Base-by-base conservation (phyloP, 2,888 invertebrate species). In the Cremastinae sp. region DNA sequence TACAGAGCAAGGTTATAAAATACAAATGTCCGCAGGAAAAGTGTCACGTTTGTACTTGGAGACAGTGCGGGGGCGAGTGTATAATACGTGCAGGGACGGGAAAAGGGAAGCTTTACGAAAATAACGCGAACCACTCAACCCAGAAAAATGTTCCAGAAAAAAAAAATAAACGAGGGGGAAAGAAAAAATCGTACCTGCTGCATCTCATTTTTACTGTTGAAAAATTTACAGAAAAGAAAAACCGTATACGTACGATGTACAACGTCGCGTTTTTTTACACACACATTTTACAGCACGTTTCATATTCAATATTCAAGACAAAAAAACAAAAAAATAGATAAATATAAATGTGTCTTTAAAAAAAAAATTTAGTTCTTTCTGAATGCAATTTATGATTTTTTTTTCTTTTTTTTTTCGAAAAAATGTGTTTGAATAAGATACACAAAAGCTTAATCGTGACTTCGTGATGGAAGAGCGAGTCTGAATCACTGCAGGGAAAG, bases 81-180 rank as follows among this genome's bases (percentile, higher is more conserved):
- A 28, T 28, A 10, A 28, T 14, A 4, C 34, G 54, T 45, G 0
- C 3, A 66, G 38, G 45, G 45, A 8, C 38, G 28, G 0, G 68
- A 20, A 54, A 38, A 20, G 49, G 47, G 62, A 10, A 56, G 64
- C 53, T 58, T 45, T 47, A 12, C 51, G 64, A 28, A 65, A 64
- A 70, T 65, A 75, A 75, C 53, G 70, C 59, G 51, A 36, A 58
- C 51, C 59, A 70, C 70, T 70, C 64, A 70, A 75, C 70, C 69
- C 59, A 65, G 59, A 75, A 70, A 74, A 62, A 38, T 56, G 41
- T 56, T 65, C 47, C 41, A 68, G 61, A 73, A 74, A 74, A 58
- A 69, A 62, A 62, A 20, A 20, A 49, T 41, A 54, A 36, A 56
- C 62, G 20, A 51, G 10, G 8, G 12, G 14, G 28, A 28, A 28